phyloP scores from a whole-genome alignment of 2,888 invertebrate species.

The Athalia rosae region DNA sequence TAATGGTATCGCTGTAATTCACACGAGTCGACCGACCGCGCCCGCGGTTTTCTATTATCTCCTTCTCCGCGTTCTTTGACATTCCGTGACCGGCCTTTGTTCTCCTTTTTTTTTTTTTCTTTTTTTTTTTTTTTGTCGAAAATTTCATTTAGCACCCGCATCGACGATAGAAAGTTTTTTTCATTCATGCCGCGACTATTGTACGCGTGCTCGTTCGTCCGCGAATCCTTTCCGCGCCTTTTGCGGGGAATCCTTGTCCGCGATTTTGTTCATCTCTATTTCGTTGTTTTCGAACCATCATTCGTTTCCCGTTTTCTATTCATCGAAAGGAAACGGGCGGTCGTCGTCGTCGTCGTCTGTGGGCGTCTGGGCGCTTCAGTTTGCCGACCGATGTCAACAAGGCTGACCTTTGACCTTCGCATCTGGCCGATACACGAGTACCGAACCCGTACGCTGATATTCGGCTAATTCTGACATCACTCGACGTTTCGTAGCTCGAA shows the following conservation, averaged over 20 bases:
- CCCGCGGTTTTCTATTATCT: too few species aligned
- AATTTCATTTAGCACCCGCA: neutral
- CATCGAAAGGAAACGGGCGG: too few species aligned
- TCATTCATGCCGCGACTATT: neutral
- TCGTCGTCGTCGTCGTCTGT: too few species aligned
- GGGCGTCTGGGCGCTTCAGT: too few species aligned
- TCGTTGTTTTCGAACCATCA: neutral
- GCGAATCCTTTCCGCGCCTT: slow-evolving; percentile 28
- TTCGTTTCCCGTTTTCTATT: too few species aligned
- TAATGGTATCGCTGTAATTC: too few species aligned
- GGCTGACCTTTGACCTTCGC: too few species aligned
- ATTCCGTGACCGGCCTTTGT: neutral
- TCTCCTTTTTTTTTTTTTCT: neutral
- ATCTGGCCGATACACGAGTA: too few species aligned
- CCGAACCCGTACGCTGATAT: too few species aligned
- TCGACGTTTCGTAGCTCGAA: neutral
- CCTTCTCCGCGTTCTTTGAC: too few species aligned
- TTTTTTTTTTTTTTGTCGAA: neutral
- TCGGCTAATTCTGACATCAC: neutral
- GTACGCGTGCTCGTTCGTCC: slow-evolving; percentile 10
- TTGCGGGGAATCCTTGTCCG: slow-evolving; percentile 3
- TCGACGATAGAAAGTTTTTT: neutral
- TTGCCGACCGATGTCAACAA: too few species aligned
- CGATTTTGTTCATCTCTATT: neutral
- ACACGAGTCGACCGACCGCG: too few species aligned